Conservation (phyloP, 2,797 vertebrate species). For the Brachyalestes nurse region DNA sequence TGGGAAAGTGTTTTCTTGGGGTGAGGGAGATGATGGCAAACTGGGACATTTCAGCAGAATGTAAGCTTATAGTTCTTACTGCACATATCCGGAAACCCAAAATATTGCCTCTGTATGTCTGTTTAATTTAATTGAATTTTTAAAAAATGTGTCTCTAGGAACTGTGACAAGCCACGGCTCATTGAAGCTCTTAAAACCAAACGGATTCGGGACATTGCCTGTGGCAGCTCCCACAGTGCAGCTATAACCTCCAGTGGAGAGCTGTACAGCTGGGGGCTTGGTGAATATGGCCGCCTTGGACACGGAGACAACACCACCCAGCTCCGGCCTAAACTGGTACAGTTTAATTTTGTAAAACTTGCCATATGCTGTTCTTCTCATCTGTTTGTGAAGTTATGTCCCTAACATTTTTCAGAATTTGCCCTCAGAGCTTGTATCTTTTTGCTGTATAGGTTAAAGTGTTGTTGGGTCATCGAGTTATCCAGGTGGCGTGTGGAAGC, state of each 20-base stretch:
- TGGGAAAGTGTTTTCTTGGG: conserved; percentile 98
- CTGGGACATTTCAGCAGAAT: conserved; percentile 98
- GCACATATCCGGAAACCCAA: too few species aligned
- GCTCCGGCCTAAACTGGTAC: conserved; percentile 96
- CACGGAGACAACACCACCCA: conserved; percentile 98
- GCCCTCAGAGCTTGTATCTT: background rate
- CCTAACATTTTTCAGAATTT: background rate
- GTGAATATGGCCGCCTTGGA: conserved; percentile 95
- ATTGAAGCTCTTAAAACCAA: conserved; percentile 97
- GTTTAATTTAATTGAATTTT: background rate
- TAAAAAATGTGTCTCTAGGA: conserved; percentile 76
- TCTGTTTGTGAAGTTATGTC: background rate
- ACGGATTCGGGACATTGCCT: conserved; percentile 96
- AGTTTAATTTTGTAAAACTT: background rate
- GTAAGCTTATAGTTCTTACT: conserved; percentile 71
- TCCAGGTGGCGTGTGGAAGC: conserved; percentile 98
- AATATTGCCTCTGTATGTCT: background rate
- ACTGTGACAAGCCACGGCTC: conserved; percentile 97
- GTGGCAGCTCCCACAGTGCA: conserved; percentile 96
- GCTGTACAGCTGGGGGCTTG: conserved; percentile 98
- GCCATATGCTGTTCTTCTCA: background rate
- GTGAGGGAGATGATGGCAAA: conserved; percentile 97
- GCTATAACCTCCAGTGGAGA: conserved; percentile 98
- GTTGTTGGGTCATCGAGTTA: conserved; percentile 92
- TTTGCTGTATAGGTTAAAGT: conserved; percentile 88